Evolutionary conservation across 2,113 vertebrate genomes (phyloP).

Genomic region (Malaclemys terrapin): DNA sequence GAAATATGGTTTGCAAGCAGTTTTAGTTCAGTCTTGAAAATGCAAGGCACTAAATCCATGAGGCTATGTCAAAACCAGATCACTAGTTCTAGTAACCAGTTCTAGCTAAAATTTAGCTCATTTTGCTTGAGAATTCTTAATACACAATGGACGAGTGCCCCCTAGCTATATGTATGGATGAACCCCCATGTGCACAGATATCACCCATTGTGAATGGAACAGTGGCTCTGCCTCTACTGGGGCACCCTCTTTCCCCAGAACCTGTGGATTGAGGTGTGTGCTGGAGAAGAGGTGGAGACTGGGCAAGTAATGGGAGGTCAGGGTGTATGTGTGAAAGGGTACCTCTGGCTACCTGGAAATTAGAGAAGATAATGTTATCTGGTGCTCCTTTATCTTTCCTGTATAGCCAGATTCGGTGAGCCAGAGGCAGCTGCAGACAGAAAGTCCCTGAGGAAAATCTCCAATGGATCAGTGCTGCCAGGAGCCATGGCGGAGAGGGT

Average conservation of each 20-base stretch:
- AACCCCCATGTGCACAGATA: background rate
- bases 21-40: slow-evolving; percentile 37
- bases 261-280: background rate
- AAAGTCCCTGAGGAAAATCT: background rate
- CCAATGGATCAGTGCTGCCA: background rate
- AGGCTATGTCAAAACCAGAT: background rate
- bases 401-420: background rate
- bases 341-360: background rate
- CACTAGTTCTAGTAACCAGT: too few relatives aligned
- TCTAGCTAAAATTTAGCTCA: background rate
- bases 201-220: background rate
- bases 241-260: background rate
- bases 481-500: background rate
- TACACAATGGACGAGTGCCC: fast-evolving
- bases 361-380: background rate
- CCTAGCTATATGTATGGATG: background rate
- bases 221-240: background rate
- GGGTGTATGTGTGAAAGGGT: background rate
- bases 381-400: background rate
- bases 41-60: slow-evolving; percentile 6
- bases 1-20: slow-evolving; percentile 72
- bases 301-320: background rate
- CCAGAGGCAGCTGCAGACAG: background rate
- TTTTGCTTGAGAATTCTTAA: background rate
- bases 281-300: background rate